Percentiles rank a stretch among this genome's conserved stretches.
Evolutionary conservation across 2,113 vertebrate genomes (phyloP).

Genomic region (Dipodomys merriami): DNA sequence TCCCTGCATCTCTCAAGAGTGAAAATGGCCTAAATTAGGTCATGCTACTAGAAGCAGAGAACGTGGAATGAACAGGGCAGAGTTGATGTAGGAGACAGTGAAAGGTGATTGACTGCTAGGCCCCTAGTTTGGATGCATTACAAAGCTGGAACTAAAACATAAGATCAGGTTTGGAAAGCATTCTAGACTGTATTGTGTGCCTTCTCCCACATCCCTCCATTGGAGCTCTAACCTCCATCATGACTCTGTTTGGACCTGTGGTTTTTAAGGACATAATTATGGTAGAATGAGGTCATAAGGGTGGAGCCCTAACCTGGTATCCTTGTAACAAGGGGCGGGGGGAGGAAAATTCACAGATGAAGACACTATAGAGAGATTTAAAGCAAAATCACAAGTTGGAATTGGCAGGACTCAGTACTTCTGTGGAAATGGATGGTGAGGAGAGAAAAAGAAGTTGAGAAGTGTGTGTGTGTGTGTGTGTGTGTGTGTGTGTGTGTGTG

Average conservation of each 20-base stretch:
- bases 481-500: too few relatives aligned
- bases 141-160: neutral
- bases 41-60: neutral
- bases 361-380: neutral
- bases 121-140: neutral
- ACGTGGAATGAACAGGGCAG: neutral
- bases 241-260: neutral
- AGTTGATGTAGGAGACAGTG: too few relatives aligned
- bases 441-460: neutral
- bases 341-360: neutral
- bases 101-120: too few relatives aligned
- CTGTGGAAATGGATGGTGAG: neutral
- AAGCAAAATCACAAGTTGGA: neutral
- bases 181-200: neutral
- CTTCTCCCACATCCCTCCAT: neutral
- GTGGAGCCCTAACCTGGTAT: neutral
- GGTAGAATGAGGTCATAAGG: neutral
- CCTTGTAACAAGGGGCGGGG: neutral
- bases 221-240: neutral
- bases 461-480: too few relatives aligned
- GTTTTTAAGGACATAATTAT: neutral
- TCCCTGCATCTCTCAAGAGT: neutral
- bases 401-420: neutral
- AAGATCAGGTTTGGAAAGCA: neutral
- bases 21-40: neutral